Percentiles rank a stretch among this genome's conserved stretches.
Conservation (phyloP, 2,797 vertebrate genomes). For the Gobio occitaniae region DNA sequence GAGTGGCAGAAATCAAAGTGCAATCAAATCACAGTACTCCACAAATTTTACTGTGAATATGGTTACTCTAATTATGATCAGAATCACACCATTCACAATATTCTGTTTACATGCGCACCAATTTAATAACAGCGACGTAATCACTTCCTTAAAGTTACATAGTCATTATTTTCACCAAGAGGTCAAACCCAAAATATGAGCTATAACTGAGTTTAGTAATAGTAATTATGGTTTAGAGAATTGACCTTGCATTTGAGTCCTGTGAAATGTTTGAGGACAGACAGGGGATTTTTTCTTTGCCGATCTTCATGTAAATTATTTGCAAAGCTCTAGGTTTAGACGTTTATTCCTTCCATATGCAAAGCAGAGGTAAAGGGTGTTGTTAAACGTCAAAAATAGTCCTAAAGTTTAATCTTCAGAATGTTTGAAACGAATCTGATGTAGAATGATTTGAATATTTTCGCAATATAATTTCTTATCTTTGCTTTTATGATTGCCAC, state of each 20-base stretch:
- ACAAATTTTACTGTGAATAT: background rate
- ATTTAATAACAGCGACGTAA: background rate
- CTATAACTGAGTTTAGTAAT: background rate
- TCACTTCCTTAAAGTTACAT: background rate
- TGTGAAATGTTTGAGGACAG: background rate
- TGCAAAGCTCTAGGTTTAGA: background rate
- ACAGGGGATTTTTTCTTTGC: background rate
- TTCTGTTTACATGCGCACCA: background rate
- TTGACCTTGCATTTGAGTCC: slow-evolving; percentile 57
- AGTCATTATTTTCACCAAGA: background rate
- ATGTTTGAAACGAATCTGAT: background rate
- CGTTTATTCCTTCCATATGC: background rate
- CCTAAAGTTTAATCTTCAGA: background rate
- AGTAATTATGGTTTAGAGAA: background rate
- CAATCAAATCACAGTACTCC: background rate
- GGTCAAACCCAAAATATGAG: background rate
- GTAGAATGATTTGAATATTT: background rate
- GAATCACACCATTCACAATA: background rate
- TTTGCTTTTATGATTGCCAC: background rate
- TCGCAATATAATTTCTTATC: background rate
- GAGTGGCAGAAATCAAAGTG: background rate
- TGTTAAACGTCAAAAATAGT: background rate
- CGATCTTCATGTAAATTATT: slow-evolving; percentile 20
- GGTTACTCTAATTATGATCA: background rate
- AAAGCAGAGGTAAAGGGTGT: background rate